A percentile compares a stretch with the other conserved stretches of the same genome.
These are phyloP conservation scores for Aproaerema taeniolella DNA, from an alignment of 2,888 invertebrate species.

Conservation along the genomic window DNA sequence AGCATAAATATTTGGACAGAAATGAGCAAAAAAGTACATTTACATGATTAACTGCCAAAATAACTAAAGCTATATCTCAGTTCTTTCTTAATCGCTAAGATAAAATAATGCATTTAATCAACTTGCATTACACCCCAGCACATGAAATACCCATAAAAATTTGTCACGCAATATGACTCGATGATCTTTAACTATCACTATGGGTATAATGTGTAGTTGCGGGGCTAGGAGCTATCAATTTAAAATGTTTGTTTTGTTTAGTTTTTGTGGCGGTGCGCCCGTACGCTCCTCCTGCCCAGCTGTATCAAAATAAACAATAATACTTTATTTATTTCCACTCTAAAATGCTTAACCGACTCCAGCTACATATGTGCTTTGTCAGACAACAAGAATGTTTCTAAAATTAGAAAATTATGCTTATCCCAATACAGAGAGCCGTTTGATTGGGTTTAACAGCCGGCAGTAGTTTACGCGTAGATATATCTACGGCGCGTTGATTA, in stretches of 20 bases:
- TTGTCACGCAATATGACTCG: slow-evolving; percentile 16
- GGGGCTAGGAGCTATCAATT: slow-evolving; percentile 28
- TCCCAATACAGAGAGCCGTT: slow-evolving; percentile 11
- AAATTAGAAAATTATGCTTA: slow-evolving; percentile 16
- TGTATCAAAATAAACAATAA: slow-evolving; percentile 17
- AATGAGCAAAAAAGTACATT: too few relatives aligned
- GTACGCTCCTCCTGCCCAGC: slow-evolving; percentile 7
- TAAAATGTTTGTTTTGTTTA: slow-evolving; percentile 32
- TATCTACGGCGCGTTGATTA: slow-evolving; percentile 64
- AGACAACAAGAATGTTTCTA: slow-evolving; percentile 11
- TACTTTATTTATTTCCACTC: slow-evolving; percentile 14
- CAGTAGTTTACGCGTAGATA: slow-evolving; percentile 44
- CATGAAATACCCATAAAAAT: slow-evolving; percentile 6
- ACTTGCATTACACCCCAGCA: neutral
- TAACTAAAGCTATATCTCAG: too few relatives aligned
- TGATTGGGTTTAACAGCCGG: slow-evolving; percentile 36
- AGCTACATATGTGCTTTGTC: slow-evolving; percentile 10
- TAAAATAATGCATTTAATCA: too few relatives aligned
- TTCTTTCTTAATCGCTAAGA: too few relatives aligned
- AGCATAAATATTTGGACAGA: too few relatives aligned
- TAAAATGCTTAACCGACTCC: slow-evolving; percentile 5
- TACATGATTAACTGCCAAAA: too few relatives aligned
- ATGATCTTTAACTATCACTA: slow-evolving; percentile 24
- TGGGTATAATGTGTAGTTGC: slow-evolving; percentile 17
- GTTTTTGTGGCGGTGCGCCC: slow-evolving; percentile 21